Evolutionary conservation across 2,797 vertebrate species (phyloP).

Genomic region (Epinephelus malabaricus): DNA sequence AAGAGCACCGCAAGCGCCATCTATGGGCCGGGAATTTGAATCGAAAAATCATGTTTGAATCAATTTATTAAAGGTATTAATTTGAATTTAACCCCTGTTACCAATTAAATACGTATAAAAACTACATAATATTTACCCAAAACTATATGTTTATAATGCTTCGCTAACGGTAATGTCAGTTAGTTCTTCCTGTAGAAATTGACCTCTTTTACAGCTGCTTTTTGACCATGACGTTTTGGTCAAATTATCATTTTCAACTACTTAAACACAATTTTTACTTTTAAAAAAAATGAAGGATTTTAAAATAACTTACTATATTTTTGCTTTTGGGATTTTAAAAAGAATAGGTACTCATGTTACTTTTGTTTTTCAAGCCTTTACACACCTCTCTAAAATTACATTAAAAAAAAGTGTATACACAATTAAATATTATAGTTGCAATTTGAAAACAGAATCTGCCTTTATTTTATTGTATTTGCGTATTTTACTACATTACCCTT

Average conservation of each 20-base stretch:
- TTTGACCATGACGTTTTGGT: neutral
- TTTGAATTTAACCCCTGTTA: neutral
- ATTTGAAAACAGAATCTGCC: neutral
- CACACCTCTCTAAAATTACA: neutral
- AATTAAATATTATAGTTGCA: neutral
- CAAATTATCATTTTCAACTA: neutral
- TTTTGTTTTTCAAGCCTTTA: neutral
- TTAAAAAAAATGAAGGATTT: neutral
- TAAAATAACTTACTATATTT: no score
- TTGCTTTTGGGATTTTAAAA: no score
- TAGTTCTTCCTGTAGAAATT: neutral
- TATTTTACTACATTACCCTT: no score
- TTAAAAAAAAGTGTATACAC: neutral
- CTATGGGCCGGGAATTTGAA: conserved; percentile 34
- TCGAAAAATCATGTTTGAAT: neutral
- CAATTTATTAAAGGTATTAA: neutral
- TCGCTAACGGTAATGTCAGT: no score
- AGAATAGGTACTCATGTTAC: neutral
- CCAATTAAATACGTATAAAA: neutral
- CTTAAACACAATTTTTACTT: neutral
- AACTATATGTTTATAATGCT: neutral
- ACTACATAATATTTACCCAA: neutral
- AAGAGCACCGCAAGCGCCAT: conserved; percentile 43
- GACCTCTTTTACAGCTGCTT: neutral
- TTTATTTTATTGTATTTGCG: neutral